These are phyloP conservation scores for Alca torda DNA, from an alignment of 2,797 vertebrate genomes.

Conservation along the genomic window DNA sequence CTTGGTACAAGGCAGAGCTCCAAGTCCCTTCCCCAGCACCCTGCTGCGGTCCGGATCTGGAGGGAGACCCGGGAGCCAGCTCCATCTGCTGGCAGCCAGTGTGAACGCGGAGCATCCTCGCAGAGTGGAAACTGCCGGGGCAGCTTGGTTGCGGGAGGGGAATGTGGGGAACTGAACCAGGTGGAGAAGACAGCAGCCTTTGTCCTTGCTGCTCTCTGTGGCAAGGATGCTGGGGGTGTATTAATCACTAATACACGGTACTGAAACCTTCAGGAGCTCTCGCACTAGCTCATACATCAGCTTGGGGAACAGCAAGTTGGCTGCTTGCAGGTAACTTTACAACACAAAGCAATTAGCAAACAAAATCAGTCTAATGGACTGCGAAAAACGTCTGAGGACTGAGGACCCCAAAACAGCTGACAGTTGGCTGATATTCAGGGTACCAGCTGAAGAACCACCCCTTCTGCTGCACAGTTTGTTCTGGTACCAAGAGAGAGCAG, in stretches of 20 bases:
- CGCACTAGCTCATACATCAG: not conserved
- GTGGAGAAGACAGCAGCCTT: not conserved
- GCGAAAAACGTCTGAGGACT: not conserved
- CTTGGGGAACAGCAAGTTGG: not conserved
- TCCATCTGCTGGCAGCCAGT: conserved; percentile 28
- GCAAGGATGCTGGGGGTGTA: not conserved
- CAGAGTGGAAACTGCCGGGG: not conserved
- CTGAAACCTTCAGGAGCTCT: not conserved
- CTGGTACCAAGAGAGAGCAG: not conserved
- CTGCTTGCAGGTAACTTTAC: not conserved
- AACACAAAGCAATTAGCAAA: not conserved
- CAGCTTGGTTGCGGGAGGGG: not conserved
- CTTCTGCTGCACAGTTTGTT: not conserved
- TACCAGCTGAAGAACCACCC: not conserved
- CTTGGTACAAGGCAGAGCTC: not conserved
- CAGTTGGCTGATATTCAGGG: not conserved
- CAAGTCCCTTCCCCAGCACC: not conserved
- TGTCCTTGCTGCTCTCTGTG: not conserved
- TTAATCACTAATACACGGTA: not conserved
- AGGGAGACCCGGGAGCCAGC: not conserved
- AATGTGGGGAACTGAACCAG: not conserved
- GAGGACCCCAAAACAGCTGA: not conserved
- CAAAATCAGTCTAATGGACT: not conserved
- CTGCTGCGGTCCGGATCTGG: fast-evolving
- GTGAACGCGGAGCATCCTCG: not conserved